A percentile compares a stretch with the other conserved stretches of the same genome.
Conservation (phyloP, 2,888 invertebrate species). For the Yponomeuta malinellus region DNA sequence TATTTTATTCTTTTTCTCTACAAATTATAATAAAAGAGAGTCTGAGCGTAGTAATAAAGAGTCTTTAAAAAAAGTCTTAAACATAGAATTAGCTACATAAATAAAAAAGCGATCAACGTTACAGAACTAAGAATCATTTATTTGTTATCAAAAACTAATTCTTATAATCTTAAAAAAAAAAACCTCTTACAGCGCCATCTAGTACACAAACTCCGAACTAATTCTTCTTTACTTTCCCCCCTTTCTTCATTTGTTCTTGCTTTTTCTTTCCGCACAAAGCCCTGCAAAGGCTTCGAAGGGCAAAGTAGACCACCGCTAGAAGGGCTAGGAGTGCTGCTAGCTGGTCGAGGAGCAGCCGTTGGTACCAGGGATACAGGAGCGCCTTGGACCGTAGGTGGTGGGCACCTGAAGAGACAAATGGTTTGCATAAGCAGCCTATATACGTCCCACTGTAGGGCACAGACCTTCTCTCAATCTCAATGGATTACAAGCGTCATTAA, state of each 20-base stretch:
- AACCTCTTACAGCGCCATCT: neutral
- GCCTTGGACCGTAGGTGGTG: slow-evolving; percentile 41
- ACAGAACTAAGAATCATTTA: no score
- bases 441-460: no score
- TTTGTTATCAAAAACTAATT: no score
- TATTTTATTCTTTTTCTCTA: neutral
- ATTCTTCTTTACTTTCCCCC: slow-evolving; percentile 7
- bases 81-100: no score
- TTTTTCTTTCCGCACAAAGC: neutral
- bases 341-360: slow-evolving; percentile 44
- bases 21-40: no score
- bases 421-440: no score
- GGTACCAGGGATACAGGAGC: slow-evolving; percentile 39
- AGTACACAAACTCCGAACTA: neutral
- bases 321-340: slow-evolving; percentile 24
- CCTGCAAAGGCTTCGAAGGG: neutral
- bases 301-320: neutral
- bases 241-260: neutral
- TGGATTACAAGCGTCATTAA: no score
- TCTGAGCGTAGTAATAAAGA: no score
- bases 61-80: no score
- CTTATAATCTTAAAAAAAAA: no score
- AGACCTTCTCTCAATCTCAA: no score
- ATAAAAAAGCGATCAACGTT: no score
- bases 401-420: slow-evolving; percentile 32